phyloP scores from a whole-genome alignment of 1,140 invertebrate genomes.

The Archivesica marissinica region DNA sequence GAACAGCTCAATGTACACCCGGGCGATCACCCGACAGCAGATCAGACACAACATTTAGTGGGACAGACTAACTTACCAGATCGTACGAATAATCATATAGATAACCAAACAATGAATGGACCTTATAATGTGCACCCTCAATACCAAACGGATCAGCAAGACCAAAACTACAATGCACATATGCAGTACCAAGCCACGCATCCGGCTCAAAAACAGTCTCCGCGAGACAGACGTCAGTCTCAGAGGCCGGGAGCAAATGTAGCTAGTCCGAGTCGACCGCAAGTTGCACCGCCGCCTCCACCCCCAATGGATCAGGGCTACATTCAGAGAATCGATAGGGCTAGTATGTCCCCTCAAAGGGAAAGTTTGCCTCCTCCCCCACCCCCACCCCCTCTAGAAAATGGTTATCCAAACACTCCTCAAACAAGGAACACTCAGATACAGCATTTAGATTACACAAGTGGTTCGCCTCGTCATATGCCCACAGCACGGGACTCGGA shows the following conservation, averaged over 20 bases:
- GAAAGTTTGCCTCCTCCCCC: conserved; percentile 94
- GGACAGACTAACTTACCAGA: conserved; percentile 10
- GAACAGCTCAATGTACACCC: conserved; percentile 13
- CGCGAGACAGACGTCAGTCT: conserved; percentile 18
- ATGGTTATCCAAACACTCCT: conserved; percentile 15
- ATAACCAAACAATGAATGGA: conserved; percentile 45
- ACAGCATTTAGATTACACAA: conserved; percentile 82
- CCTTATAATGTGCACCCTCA: conserved; percentile 47
- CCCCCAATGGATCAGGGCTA: conserved; percentile 85
- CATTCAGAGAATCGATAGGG: conserved; percentile 84
- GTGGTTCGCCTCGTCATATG: conserved; percentile 79
- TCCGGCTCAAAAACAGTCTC: conserved; percentile 41
- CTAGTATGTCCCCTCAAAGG: conserved; percentile 86
- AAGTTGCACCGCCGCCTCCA: conserved; percentile 61
- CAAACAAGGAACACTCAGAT: conserved; percentile 31
- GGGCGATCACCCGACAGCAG: background rate
- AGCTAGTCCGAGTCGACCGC: conserved; percentile 66
- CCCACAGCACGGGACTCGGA: conserved; percentile 57
- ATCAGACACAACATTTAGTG: background rate
- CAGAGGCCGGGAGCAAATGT: conserved; percentile 22
- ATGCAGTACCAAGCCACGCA: conserved; percentile 29
- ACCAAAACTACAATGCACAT: conserved; percentile 41
- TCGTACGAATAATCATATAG: conserved; percentile 12
- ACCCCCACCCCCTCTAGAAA: conserved; percentile 88
- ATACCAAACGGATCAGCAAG: conserved; percentile 37